Base-by-base conservation (phyloP, 1,140 invertebrate species). In the Pseudomyrmex cubaensis region DNA sequence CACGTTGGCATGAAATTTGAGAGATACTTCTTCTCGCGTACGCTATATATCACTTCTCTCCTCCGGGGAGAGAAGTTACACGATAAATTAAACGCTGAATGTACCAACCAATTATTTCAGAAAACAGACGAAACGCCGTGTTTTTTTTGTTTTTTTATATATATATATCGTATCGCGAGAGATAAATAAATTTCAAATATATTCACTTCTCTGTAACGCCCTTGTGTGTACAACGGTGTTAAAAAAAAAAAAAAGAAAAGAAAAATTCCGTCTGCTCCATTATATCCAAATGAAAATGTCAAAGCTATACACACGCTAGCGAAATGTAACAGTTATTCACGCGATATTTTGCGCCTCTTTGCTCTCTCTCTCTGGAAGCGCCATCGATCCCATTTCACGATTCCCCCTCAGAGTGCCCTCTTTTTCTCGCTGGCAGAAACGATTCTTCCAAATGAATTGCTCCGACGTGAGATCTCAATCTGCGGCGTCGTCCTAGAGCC, bases 361-460 rank as follows among this genome's bases (percentile, higher is more conserved):
- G 35, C 35, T 35, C 5, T 35, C 5, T 35, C 35, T 9, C 8
- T 59, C 20, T 61, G 17, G n/a, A 17, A 56, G 7, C 64, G 52
- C 10, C n/a, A 48, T 35, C 7, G 17, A 72, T 80, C 13, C 10
- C 15, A 25, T 72, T 72, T 15, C 57, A 56, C 15, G 25, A 52
- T 12, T 22, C 48, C 13, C n/a, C n/a, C 22, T 22, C 44, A 35
- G 35, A 35, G 44, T 12, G 13, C 35, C 15, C 10, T 78, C n/a
- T 22, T n/a, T 54, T 15, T 67, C 25, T 22, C 62, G 44, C 10
- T 35, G 62, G 75, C 64, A 35, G 13, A 13, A 20, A 56, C 64
- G 56, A 69, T 70, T 86, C 89, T 90, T 92, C 87, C 89, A 92
- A 91, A 92, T 92, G 92, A 92, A 90, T 93, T 91, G 87, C 73